Percentiles rank a stretch among this genome's conserved stretches.
phyloP scores from a whole-genome alignment of 30 jellyfish, hydroid and myxozoan genomes.

The Aurelia aurita complex sp. Pacific region DNA sequence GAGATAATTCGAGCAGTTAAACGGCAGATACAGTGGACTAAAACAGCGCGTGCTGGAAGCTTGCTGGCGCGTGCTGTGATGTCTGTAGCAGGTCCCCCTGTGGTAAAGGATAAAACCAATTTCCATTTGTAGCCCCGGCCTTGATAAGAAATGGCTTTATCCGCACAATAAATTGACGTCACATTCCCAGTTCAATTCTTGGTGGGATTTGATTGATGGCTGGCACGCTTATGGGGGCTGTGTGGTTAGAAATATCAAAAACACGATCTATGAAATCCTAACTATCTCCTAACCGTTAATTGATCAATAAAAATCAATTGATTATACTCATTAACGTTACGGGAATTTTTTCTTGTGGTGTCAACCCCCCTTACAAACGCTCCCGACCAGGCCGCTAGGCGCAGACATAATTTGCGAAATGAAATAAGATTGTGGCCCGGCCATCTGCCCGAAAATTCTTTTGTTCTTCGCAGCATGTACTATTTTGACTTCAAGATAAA shows the following conservation, averaged over 20 bases:
- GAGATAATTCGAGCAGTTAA: conserved; percentile 2
- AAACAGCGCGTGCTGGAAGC: conserved; percentile 48
- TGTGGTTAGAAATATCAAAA: conserved; percentile 1
- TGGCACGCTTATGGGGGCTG: conserved; percentile 19
- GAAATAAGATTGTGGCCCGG: conserved; percentile 56
- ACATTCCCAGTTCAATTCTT: not conserved
- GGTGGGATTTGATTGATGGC: not conserved
- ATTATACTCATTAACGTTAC: conserved; percentile 11
- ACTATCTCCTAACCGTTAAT: not conserved
- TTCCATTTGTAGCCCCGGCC: not conserved
- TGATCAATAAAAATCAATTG: not conserved
- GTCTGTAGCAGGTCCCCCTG: conserved; percentile 40
- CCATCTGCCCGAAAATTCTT: conserved; percentile 73
- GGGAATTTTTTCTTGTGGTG: not conserved
- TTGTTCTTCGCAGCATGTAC: conserved; percentile 55
- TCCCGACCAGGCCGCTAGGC: conserved; percentile 58
- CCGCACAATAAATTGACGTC: no score
- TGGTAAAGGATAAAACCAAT: not conserved
- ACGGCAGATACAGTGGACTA: conserved; percentile 10
- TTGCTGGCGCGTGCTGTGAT: conserved; percentile 62
- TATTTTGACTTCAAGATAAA: conserved; percentile 36
- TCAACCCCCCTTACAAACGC: conserved; percentile 33
- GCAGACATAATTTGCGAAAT: conserved; percentile 21
- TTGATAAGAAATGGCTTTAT: no score
- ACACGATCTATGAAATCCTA: not conserved